Evolutionary conservation across 2,888 invertebrate species (phyloP), one percentile per base, ranked within the genome.

Genomic region (Azorinus chamasolen): DNA sequence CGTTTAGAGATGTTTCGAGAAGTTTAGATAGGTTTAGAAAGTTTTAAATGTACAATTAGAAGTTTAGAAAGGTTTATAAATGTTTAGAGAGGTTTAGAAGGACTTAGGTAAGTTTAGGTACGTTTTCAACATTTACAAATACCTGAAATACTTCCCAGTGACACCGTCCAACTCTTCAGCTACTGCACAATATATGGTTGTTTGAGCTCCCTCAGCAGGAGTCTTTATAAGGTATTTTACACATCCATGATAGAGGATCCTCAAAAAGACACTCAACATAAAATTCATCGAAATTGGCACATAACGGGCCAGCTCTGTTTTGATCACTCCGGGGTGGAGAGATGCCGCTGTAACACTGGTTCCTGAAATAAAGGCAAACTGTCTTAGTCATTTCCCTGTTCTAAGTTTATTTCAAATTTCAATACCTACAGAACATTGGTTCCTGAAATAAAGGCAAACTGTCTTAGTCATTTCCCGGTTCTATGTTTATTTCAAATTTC

Each of bases 121-220:
- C 14, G 10, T 41, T 45, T 18, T 45, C 20, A 45, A 5, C 45
- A 54, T 10, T 75, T 73, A 32, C 32, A 32, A 6, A 64, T 73
- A 88, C 89, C 81, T 76, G 74, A 83, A 88, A 55, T 86, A 85
- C 71, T 85, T 83, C 45, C 89, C 89, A 37, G 87, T 68, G 12
- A 83, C 71, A 10, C 54, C 61, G 5, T 79, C 84, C 4, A 87
- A 48, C 2, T 78, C 75, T 37, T 83, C 77, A 41, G 75, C 74
- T 0, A 91, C 80, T 25, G 89, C 87, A 77, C 88, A 87, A 61
- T 86, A 75, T 25, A 91, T 72, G 3, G 82, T 73, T n/a, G 90
- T 89, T 76, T 90, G 90, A 6, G 86, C 82, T 5, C 89, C 91
- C 53, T 88, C 78, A 5, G 57, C 24, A 1, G 88, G 71, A 6